Percentiles rank a stretch among this genome's conserved stretches.
Conservation (phyloP, 1,140 invertebrate species). For the Chrysopa pallens region DNA sequence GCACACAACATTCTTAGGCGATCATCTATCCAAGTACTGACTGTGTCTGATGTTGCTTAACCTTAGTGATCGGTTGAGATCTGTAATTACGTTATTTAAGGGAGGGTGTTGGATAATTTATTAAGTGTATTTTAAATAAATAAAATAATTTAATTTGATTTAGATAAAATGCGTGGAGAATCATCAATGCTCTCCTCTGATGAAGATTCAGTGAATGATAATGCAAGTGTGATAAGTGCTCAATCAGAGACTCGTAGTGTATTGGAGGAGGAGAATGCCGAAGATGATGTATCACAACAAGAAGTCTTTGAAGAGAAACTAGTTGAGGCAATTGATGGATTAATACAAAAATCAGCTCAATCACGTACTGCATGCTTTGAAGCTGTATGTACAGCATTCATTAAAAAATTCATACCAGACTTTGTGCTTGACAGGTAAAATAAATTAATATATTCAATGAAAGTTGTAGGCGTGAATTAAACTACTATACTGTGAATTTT, state of each 20-base stretch:
- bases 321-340: constrained; percentile 65
- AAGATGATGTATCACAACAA: constrained; percentile 35
- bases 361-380: constrained; percentile 55
- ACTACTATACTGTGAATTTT: too few species aligned
- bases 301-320: constrained; percentile 84
- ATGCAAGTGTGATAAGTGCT: constrained; percentile 45
- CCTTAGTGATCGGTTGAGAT: too few species aligned
- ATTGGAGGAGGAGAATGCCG: constrained; percentile 32
- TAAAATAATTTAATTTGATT: constrained; percentile 1
- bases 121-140: neutral
- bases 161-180: constrained; percentile 13
- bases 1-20: neutral
- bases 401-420: constrained; percentile 60
- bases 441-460: constrained; percentile 5
- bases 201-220: constrained; percentile 51
- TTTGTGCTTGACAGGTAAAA: constrained; percentile 47
- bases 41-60: too few species aligned
- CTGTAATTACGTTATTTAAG: too few species aligned
- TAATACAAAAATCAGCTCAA: constrained; percentile 70
- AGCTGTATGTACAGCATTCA: constrained; percentile 52
- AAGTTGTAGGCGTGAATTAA: too few species aligned
- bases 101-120: neutral
- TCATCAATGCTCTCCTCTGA: constrained; percentile 16
- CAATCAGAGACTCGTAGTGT: constrained; percentile 41
- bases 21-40: too few species aligned